Evolutionary conservation across 2,113 vertebrate genomes (phyloP), one percentile per base, ranked within the genome.

Genomic region (human): DNA sequence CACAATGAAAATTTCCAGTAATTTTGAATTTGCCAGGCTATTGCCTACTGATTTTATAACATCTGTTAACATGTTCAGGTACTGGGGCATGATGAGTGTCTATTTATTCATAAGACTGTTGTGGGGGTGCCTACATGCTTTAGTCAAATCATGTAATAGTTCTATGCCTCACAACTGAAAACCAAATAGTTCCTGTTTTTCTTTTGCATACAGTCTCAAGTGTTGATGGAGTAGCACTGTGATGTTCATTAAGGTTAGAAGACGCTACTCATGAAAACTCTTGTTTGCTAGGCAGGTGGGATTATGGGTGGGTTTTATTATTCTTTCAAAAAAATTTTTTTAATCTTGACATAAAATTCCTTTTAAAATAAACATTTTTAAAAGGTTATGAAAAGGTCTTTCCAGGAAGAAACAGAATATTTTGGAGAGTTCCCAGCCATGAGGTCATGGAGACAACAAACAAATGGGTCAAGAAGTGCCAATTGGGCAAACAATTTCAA

Each of bases 331-430:
- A 97, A 93, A 86, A 40, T 35, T 86, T 93, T 68, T 96, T 93
- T 89, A 78, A 84, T 93, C 64, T 93, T 92, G 86, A 95, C 50
- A 59, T 73, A 96, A 96, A 97, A 73, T 80, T 96, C 55, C 90
- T 92, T 61, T 20, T 82, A 96, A 97, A 96, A 83, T 84, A 72
- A 94, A 35, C 59, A 96, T 84, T 80, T 93, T 83, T 55, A 2
- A 87, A 97, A 96, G 70, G 43, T 97, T 97, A 96, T 70, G 45
- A 50, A 94, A 97, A 93, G 72, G n/a, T 84, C 75, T 80, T 97
- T 81, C 48, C 40, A 43, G 64, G 35, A 32, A 40, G 38, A 89
- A 97, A 86, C 12, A 30, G 83, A 92, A 55, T 93, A 68, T 70
- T 92, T 78, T 94, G 89, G 16, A 94, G 79, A 25, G 4, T 90